Evolutionary conservation across 2,888 invertebrate genomes (phyloP).

Genomic region (Sphaerophoria rueppellii): DNA sequence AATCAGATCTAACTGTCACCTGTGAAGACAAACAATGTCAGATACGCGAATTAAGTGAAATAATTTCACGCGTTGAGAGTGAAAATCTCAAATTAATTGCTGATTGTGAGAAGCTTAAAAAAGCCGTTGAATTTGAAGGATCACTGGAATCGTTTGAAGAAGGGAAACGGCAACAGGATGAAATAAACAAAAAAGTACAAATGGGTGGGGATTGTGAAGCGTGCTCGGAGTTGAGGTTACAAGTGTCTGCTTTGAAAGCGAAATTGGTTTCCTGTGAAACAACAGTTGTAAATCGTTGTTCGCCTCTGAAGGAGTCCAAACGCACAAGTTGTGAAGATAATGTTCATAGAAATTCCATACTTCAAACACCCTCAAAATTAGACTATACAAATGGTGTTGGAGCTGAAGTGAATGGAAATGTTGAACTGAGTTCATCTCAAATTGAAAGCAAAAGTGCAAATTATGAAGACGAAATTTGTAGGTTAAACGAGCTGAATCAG

Average conservation of each 20-base stretch:
- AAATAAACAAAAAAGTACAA: slow-evolving; percentile 9
- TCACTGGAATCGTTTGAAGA: slow-evolving; percentile 22
- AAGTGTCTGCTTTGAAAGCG: slow-evolving; percentile 9
- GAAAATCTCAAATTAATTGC: slow-evolving; percentile 56
- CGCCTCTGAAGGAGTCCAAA: background rate
- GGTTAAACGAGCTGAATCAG: slow-evolving; percentile 36
- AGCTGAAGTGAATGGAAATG: slow-evolving; percentile 25
- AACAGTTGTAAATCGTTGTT: background rate
- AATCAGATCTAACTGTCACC: slow-evolving; percentile 31
- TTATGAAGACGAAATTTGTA: slow-evolving; percentile 38
- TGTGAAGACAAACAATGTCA: slow-evolving; percentile 57
- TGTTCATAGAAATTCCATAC: slow-evolving; percentile 12
- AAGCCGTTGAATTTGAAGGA: slow-evolving; percentile 45
- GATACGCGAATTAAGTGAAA: slow-evolving; percentile 55
- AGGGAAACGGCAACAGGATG: slow-evolving; percentile 28
- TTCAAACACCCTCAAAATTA: background rate
- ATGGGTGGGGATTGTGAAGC: background rate
- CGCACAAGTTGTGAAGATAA: slow-evolving; percentile 24
- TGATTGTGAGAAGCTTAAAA: slow-evolving; percentile 57
- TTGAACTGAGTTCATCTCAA: too few relatives aligned
- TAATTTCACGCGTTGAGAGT: slow-evolving; percentile 53
- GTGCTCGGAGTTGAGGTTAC: slow-evolving; percentile 11
- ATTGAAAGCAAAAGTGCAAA: slow-evolving; percentile 17
- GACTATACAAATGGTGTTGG: background rate
- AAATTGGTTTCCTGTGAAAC: background rate